Base-by-base conservation (phyloP, 1,140 invertebrate genomes). In the Campoletis sonorensis region DNA sequence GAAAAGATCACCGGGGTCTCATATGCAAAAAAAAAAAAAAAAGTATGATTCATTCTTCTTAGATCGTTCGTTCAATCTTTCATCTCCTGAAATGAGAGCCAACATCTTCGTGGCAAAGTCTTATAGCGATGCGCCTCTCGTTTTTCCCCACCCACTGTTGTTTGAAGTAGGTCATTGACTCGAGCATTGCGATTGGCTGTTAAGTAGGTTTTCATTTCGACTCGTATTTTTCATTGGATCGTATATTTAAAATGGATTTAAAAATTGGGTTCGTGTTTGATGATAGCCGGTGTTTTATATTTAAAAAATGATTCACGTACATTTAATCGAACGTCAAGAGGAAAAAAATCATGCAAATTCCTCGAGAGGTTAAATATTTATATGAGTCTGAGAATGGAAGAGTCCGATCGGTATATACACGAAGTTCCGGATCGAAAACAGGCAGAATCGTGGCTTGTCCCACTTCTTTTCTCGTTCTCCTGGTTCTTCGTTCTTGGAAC, bases 81-180 rank as follows among this genome's bases (percentile, higher is more conserved):
- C 61, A 54, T 71, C 18, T 18, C 49, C 15, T 70, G 64, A 79
- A 85, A 81, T 85, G 83, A 79, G 64, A 54, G 11, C 73, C 61
- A 54, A 54, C 54, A 79, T 30, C 45, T 27, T 26, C 26, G 68
- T 75, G 49, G 77, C 83, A 71, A 79, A 77, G 86, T 86, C 83
- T 89, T 90, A 90, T 90, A 90, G 84, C 45, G 67, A 45, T 79
- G 81, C 80, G 77, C 83, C 87, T 86, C 85, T 87, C 86, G 71
- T 84, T 83, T 78, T 33, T 72, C 54, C 61, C 64, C 68, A 70
- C 27, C 89, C 86, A 90, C 88, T 90, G 67, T 45, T 61, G 5
- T 30, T 30, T 5, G 71, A 89, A 90, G 88, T 89, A 78, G 86
- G 85, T 73, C 87, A 45, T 81, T 49, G 72, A 81, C 68, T 37